These are phyloP conservation scores for Pocillopora grandis DNA, from an alignment of 92 coral and sea anemone genomes.

Conservation along the genomic window DNA sequence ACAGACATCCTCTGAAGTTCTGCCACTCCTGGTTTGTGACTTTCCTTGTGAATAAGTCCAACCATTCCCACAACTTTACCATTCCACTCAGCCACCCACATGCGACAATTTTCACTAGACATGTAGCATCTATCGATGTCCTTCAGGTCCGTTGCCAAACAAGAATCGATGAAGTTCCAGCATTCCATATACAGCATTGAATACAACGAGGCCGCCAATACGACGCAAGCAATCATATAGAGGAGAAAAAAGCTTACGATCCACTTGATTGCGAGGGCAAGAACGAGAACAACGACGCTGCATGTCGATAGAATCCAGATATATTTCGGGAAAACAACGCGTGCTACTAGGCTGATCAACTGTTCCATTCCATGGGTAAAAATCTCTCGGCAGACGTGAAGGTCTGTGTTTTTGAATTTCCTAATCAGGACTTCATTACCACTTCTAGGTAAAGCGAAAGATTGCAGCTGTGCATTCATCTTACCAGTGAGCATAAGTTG, in stretches of 20 bases:
- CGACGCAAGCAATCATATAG: constrained; percentile 52
- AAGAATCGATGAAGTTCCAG: constrained; percentile 50
- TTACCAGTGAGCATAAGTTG: too few relatives aligned
- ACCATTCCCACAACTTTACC: constrained; percentile 73
- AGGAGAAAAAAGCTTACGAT: constrained; percentile 56
- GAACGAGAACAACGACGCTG: constrained; percentile 33
- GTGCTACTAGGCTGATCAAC: constrained; percentile 44
- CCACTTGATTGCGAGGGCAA: constrained; percentile 54
- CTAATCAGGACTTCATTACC: constrained; percentile 45
- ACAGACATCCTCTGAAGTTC: constrained; percentile 80
- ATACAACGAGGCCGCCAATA: constrained; percentile 63
- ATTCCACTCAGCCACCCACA: too few relatives aligned
- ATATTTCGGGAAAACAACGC: constrained; percentile 58
- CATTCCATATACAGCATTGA: constrained; percentile 49
- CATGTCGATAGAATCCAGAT: constrained; percentile 43
- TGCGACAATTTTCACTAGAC: constrained; percentile 45
- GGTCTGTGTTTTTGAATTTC: constrained; percentile 55
- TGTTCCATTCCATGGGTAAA: constrained; percentile 68
- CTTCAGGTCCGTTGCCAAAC: constrained; percentile 60
- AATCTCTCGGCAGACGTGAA: constrained; percentile 57
- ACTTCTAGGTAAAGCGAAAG: too few relatives aligned
- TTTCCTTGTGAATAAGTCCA: constrained; percentile 51
- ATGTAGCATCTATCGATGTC: constrained; percentile 64
- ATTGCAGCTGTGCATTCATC: too few relatives aligned
- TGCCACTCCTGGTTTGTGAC: constrained; percentile 63